phyloP scores from a whole-genome alignment of 1,140 invertebrate species.

The Drosophila bocqueti region DNA sequence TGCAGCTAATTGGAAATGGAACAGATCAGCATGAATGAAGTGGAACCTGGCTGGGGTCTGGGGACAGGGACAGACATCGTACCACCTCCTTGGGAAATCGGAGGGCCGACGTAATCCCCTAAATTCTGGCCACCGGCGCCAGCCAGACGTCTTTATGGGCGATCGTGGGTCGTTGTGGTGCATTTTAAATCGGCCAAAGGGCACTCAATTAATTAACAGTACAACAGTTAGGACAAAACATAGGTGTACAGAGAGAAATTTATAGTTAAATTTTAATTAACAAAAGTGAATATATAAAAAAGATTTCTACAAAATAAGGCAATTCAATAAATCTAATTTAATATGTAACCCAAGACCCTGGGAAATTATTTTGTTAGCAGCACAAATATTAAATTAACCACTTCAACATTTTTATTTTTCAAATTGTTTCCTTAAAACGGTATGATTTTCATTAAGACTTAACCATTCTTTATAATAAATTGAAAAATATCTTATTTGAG shows the following conservation, averaged over 20 bases:
- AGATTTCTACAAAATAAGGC: too few relatives aligned
- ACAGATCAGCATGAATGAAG: conserved; percentile 58
- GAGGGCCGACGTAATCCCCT: conserved; percentile 53
- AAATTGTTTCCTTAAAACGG: too few relatives aligned
- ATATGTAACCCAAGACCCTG: background rate
- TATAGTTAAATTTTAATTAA: too few relatives aligned
- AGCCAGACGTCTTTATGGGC: conserved; percentile 79
- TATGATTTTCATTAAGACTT: background rate
- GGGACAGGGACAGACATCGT: background rate
- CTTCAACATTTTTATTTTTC: background rate
- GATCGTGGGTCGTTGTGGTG: conserved; percentile 50
- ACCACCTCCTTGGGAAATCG: conserved; percentile 17
- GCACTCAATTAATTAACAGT: conserved; percentile 73
- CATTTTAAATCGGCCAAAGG: conserved; percentile 73
- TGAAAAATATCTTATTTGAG: accelerated
- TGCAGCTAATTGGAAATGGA: conserved; percentile 81
- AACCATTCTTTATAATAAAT: background rate
- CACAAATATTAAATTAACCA: background rate
- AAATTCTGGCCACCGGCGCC: conserved; percentile 73
- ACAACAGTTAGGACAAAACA: conserved; percentile 59
- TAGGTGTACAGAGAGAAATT: background rate
- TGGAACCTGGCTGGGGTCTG: background rate
- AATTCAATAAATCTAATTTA: background rate
- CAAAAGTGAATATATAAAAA: background rate
- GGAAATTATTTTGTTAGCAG: background rate